These are phyloP conservation scores for Cremastinae sp. DNA, from an alignment of 2,888 invertebrate species.

Conservation along the genomic window DNA sequence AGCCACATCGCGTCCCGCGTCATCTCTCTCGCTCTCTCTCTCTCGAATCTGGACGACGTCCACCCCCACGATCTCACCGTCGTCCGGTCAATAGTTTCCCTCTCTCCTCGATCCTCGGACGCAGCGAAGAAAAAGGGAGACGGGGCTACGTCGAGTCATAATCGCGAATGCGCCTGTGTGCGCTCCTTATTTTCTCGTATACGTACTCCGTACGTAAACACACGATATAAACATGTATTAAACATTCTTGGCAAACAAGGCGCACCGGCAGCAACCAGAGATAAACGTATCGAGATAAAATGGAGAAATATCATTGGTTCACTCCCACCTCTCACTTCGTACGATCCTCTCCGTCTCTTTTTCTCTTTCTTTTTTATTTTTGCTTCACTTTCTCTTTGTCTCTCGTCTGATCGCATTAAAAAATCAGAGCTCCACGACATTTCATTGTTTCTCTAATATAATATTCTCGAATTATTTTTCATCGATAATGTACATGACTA, in stretches of 20 bases:
- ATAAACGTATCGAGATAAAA: slow-evolving; percentile 78
- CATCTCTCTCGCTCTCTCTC: not conserved
- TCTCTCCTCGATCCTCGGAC: slow-evolving; percentile 19
- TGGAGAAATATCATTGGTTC: slow-evolving; percentile 75
- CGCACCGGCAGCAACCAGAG: slow-evolving; percentile 68
- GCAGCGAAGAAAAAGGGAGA: slow-evolving; percentile 22
- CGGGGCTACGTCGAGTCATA: slow-evolving; percentile 36
- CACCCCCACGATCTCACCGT: slow-evolving; percentile 43
- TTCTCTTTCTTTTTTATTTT: slow-evolving; percentile 36
- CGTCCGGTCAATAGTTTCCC: slow-evolving; percentile 64
- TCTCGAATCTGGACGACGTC: slow-evolving; percentile 12
- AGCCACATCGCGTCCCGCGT: not conserved
- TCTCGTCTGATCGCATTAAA: too few relatives aligned
- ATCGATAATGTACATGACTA: too few relatives aligned
- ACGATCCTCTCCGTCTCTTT: slow-evolving; percentile 4
- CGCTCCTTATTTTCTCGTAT: slow-evolving; percentile 1
- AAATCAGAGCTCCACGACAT: too few relatives aligned
- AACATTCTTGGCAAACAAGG: slow-evolving; percentile 64
- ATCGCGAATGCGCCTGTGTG: not conserved
- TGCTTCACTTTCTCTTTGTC: slow-evolving; percentile 14
- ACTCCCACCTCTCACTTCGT: slow-evolving; percentile 26
- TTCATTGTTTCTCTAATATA: too few relatives aligned
- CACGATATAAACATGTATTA: slow-evolving; percentile 66
- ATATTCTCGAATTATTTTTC: too few relatives aligned
- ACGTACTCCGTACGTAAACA: slow-evolving; percentile 8